These are phyloP conservation scores for Garrulus glandarius DNA, from an alignment of 2,797 vertebrate genomes.

Conservation along the genomic window DNA sequence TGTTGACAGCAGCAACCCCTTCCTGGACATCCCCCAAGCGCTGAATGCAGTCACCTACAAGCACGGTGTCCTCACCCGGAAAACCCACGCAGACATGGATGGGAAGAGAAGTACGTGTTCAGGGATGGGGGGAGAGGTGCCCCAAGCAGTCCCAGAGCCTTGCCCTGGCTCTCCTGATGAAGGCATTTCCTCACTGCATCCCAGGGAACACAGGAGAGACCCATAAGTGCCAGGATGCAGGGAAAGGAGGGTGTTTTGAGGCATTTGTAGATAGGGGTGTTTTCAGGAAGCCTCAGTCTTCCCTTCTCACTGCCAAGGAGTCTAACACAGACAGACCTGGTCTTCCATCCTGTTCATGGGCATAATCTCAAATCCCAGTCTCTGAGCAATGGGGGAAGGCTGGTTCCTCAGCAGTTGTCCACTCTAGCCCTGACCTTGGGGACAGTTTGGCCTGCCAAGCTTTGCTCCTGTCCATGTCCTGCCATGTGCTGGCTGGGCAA, in stretches of 20 bases:
- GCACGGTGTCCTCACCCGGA: constrained; percentile 91
- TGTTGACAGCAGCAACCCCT: constrained; percentile 93
- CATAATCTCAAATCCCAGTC: not conserved
- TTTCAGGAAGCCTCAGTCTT: not conserved
- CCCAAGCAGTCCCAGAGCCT: not conserved
- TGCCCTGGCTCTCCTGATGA: not conserved
- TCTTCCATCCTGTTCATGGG: not conserved
- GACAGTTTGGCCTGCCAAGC: not conserved
- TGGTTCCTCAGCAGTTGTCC: not conserved
- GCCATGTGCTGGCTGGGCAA: not conserved
- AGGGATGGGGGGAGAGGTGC: not conserved
- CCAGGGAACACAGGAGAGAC: not conserved
- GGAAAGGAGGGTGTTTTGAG: not conserved
- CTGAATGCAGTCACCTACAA: constrained; percentile 93
- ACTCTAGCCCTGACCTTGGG: not conserved
- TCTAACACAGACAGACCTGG: not conserved
- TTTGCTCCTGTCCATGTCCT: not conserved
- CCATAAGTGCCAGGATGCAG: not conserved
- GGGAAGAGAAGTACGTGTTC: constrained; percentile 91
- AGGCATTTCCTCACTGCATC: not conserved
- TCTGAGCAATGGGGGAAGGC: not conserved
- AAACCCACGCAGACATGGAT: constrained; percentile 96
- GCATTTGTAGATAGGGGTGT: not conserved
- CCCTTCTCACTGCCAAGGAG: not conserved
- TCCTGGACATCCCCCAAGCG: constrained; percentile 91